Percentiles rank a stretch among this genome's conserved stretches.
Conservation (phyloP, 2,797 vertebrate species). For the Poecilia picta region DNA sequence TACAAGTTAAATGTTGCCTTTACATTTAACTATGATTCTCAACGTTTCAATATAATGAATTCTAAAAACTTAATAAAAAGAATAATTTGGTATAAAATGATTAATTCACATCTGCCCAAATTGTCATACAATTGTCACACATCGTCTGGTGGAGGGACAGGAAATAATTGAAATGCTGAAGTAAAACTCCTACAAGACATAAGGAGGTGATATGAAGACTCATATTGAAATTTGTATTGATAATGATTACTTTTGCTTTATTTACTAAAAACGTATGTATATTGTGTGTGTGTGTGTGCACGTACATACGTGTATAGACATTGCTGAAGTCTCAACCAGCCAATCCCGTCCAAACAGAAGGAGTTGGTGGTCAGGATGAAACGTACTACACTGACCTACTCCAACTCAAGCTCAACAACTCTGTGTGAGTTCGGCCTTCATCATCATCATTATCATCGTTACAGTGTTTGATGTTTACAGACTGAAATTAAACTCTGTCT, state of each 20-base stretch:
- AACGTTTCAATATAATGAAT: not conserved
- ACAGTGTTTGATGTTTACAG: not conserved
- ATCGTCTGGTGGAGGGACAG: not conserved
- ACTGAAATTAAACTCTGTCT: not conserved
- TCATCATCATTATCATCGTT: not conserved
- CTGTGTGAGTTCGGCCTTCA: constrained; percentile 81
- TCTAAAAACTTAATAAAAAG: not conserved
- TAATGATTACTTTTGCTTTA: not conserved
- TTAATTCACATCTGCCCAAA: not conserved
- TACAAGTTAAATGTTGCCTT: not conserved
- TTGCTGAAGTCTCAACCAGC: constrained; percentile 64
- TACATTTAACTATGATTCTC: not conserved
- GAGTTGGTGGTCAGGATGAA: constrained; percentile 68
- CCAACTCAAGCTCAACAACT: constrained; percentile 89
- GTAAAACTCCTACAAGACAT: no score
- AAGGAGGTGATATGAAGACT: not conserved
- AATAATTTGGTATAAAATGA: not conserved
- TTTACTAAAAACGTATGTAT: not conserved
- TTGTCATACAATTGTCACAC: no score
- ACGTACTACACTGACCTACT: constrained; percentile 92
- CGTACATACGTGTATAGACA: constrained; percentile 59
- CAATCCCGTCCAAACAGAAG: constrained; percentile 37
- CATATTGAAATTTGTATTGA: not conserved
- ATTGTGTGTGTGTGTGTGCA: constrained; percentile 6
- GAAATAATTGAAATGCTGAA: no score